A percentile compares a stretch with the other conserved stretches of the same genome.
Conservation (phyloP, 2,797 vertebrate species). For the Myotis pilosus region DNA sequence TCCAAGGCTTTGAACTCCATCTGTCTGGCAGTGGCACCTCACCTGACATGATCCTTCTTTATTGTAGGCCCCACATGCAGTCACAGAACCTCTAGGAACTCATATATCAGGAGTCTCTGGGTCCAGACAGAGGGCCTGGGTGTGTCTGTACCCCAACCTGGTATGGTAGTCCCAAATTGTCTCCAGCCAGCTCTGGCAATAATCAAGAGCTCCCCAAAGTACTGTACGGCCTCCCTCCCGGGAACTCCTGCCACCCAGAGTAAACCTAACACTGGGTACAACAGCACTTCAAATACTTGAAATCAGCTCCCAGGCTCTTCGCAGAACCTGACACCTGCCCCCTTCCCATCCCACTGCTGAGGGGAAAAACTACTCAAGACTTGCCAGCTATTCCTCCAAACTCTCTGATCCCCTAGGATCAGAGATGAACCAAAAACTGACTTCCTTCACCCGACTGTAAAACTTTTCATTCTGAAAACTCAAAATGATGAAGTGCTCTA, state of each 20-base stretch:
- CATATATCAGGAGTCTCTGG: not conserved
- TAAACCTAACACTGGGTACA: not conserved
- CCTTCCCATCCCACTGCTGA: not conserved
- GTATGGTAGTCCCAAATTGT: not conserved
- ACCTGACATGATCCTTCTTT: not conserved
- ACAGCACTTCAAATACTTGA: not conserved
- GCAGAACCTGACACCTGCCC: not conserved
- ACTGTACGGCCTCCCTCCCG: not conserved
- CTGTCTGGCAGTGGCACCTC: not conserved
- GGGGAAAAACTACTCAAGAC: not conserved
- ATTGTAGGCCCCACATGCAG: not conserved
- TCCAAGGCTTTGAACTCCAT: not conserved
- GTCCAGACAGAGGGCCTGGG: not conserved
- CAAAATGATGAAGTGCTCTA: not conserved
- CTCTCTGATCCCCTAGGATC: not conserved
- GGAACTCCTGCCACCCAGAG: not conserved
- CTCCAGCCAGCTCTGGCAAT: not conserved
- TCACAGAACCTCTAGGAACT: not conserved
- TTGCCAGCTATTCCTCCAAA: not conserved
- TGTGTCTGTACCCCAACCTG: not conserved
- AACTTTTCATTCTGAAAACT: constrained; percentile 25
- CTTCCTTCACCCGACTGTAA: not conserved
- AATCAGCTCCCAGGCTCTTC: not conserved
- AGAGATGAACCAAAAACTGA: not conserved
- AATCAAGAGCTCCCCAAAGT: not conserved